Conservation (phyloP, 1,140 invertebrate genomes). For the Ridgeia piscesae region DNA sequence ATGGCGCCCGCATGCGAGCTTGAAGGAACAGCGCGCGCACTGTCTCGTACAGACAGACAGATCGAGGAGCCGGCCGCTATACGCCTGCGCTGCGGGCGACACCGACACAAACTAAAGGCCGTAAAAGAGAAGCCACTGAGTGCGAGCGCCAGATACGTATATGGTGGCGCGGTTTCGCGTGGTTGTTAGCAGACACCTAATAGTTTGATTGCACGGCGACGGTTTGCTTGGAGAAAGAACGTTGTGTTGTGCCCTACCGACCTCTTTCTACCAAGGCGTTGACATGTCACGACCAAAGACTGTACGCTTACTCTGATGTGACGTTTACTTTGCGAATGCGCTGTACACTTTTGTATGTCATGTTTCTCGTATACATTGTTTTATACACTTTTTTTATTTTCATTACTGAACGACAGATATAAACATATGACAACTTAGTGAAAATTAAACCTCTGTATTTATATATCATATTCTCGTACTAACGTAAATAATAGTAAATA, state of each 20-base stretch:
- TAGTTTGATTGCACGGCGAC: neutral
- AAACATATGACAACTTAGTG: too few species aligned
- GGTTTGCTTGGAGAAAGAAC: neutral
- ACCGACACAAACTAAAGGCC: neutral
- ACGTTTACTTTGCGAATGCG: neutral
- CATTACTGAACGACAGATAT: too few species aligned
- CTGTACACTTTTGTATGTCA: neutral
- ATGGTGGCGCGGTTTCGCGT: neutral
- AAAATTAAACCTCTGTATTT: too few species aligned
- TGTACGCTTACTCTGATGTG: neutral
- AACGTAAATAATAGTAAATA: too few species aligned
- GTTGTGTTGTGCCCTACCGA: neutral
- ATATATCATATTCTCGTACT: too few species aligned
- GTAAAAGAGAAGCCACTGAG: neutral
- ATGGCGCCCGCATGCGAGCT: neutral
- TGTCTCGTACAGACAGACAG: neutral
- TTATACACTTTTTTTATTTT: too few species aligned
- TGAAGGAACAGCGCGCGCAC: neutral
- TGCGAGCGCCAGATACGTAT: neutral
- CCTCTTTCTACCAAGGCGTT: neutral
- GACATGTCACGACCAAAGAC: neutral
- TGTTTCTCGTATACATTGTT: too few species aligned
- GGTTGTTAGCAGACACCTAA: neutral
- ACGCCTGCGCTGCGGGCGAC: neutral
- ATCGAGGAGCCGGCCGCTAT: neutral